Evolutionary conservation across 2,888 invertebrate species (phyloP), one percentile per base, ranked within the genome.

Genomic region (Apotomis betuletana): DNA sequence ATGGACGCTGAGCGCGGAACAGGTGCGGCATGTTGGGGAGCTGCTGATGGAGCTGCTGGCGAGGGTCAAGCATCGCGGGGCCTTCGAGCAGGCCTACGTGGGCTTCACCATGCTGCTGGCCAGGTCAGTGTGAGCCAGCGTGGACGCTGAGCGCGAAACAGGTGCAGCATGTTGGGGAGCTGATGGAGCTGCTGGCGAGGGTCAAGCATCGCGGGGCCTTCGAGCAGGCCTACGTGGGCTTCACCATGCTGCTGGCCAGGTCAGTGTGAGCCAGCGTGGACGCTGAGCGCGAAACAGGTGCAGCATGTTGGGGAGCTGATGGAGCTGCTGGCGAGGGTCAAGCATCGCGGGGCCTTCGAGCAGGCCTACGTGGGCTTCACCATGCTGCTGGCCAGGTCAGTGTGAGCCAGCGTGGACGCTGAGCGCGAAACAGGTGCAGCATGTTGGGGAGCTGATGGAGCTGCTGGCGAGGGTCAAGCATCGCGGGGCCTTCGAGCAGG

Each of bases 341-440:
- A 98, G 85, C 99, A 99, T 89, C 94, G 98, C 74, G 99, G 99
- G 1, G 99, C 99, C n/a, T 99, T 99, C 88, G 99, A 99, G 85
- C 97, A 98, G 88, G 98, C 98, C 0, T 97, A 97, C 83, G 95
- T 97, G 10, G 99, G 98, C 0, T 99, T 99, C 89, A 95, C 95
- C 2, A 94, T 95, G 80, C 90, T 98, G 60, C 96, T 97, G 76
- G 89, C 94, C 0, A 94, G 96, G 86, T 94, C 10, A 54, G 61
- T 63, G 15, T 15, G 15, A 15, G 15, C 15, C 15, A 82, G 84
- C 0, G 87, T 89, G 41, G 80, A n/a, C n/a, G n/a, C n/a, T n/a
- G n/a, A n/a, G n/a, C n/a, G n/a, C n/a, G n/a, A n/a, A 86, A 0
- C 92, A 95, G 80, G 84, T 97, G 64, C 74, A 89, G 0, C 15